These are phyloP conservation scores for Torymus texanus DNA, from an alignment of 2,888 invertebrate species.

Conservation along the genomic window DNA sequence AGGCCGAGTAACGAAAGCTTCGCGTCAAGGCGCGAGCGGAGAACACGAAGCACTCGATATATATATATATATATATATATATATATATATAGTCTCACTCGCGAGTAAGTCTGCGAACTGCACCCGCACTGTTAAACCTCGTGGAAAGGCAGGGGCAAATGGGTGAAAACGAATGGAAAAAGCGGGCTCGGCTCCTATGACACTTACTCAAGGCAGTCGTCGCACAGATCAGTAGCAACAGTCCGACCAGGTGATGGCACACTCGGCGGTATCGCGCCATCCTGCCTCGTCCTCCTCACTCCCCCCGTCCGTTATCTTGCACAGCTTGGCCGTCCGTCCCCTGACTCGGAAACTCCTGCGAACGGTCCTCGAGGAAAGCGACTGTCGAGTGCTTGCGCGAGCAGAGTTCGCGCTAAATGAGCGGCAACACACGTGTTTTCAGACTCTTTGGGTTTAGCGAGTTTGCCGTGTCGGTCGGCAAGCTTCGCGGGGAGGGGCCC, in stretches of 20 bases:
- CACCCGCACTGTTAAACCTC: too few relatives aligned
- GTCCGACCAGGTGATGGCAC: conserved; percentile 41
- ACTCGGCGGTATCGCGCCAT: conserved; percentile 42
- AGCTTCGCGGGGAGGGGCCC: conserved; percentile 25
- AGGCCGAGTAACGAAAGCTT: too few relatives aligned
- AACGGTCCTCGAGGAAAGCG: too few relatives aligned
- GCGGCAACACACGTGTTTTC: too few relatives aligned
- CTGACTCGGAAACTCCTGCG: background rate
- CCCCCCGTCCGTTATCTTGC: conserved; percentile 28
- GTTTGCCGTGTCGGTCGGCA: background rate
- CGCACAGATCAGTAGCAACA: conserved; percentile 43
- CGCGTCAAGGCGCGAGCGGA: too few relatives aligned
- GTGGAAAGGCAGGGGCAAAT: background rate
- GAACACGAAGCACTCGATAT: too few relatives aligned
- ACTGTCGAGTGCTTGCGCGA: too few relatives aligned
- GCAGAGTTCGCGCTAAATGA: too few relatives aligned
- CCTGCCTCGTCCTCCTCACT: conserved; percentile 28
- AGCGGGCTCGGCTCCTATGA: too few relatives aligned
- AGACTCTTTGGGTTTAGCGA: background rate
- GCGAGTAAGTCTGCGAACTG: too few relatives aligned
- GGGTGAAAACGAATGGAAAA: background rate
- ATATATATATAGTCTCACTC: too few relatives aligned
- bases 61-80: too few relatives aligned
- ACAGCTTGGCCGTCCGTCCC: conserved; percentile 8
- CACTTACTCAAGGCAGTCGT: conserved; percentile 48